Percentiles rank a stretch among this genome's conserved stretches.
phyloP scores from a whole-genome alignment of 35 echinoderm and acorn worm genomes.

The Stichopus chloronotus region DNA sequence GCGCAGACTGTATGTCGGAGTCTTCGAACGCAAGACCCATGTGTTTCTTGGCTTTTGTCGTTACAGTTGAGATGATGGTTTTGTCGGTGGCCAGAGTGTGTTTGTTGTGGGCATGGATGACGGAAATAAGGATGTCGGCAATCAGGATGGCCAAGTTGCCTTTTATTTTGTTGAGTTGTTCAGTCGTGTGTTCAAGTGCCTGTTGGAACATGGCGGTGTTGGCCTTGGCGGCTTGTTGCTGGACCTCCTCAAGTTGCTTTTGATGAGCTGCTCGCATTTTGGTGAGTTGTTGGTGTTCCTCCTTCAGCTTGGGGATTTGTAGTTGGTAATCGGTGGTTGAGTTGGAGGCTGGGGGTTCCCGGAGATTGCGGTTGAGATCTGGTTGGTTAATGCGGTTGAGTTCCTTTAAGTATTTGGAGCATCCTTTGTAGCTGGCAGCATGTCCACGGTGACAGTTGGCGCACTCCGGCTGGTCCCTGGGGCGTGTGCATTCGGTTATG shows the following conservation, averaged over 20 bases:
- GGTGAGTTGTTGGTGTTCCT: too few relatives aligned
- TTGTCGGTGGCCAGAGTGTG: neutral
- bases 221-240: neutral
- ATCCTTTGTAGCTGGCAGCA: constrained; percentile 39
- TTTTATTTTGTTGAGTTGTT: neutral
- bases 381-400: neutral
- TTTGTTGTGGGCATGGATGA: neutral
- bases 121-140: neutral
- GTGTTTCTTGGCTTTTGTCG: neutral
- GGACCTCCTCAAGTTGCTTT: neutral
- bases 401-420: constrained; percentile 11
- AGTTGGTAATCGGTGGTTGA: neutral
- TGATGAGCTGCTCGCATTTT: neutral
- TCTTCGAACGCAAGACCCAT: neutral
- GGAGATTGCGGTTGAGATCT: neutral
- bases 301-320: neutral
- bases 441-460: constrained; percentile 18
- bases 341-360: neutral
- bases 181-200: neutral
- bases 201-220: neutral
- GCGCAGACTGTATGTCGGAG: neutral
- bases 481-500: neutral
- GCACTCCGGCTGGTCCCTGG: constrained; percentile 2
- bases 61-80: neutral
- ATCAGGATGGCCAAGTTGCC: neutral